Conservation (phyloP, 2,113 vertebrate species). For the Poeciliopsis occidentalis region DNA sequence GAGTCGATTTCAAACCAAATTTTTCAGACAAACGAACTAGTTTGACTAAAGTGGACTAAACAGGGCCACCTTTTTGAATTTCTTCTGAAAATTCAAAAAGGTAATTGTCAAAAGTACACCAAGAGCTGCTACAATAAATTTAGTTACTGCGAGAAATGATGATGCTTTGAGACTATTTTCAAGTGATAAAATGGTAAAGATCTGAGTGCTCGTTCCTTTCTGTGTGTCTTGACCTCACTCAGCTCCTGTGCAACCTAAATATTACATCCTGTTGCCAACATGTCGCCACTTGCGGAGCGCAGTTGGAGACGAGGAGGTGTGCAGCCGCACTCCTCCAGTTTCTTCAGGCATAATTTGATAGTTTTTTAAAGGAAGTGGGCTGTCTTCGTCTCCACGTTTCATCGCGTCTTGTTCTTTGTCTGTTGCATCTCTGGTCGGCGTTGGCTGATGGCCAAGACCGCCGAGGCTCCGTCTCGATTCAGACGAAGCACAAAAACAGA, state of each 20-base stretch:
- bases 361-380: slow-evolving; percentile 40
- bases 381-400: slow-evolving; percentile 32
- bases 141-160: no score
- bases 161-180: no score
- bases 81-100: no score
- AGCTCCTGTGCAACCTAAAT: slow-evolving; percentile 26
- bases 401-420: slow-evolving; percentile 57
- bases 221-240: not conserved
- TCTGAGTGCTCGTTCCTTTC: not conserved
- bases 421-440: slow-evolving; percentile 44
- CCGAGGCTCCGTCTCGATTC: slow-evolving; percentile 6
- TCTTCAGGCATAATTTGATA: slow-evolving; percentile 45
- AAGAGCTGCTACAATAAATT: no score
- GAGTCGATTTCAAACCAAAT: no score
- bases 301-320: not conserved
- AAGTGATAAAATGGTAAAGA: no score
- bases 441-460: slow-evolving; percentile 9
- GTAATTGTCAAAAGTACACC: no score
- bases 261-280: slow-evolving; percentile 34
- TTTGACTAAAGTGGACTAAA: no score
- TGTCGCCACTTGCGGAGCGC: slow-evolving; percentile 14
- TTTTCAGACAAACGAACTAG: no score
- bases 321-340: slow-evolving; percentile 6
- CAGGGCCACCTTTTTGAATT: no score
- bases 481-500: slow-evolving; percentile 30